Evolutionary conservation across 2,888 invertebrate species (phyloP).

Genomic region (Pimpla rufipes): DNA sequence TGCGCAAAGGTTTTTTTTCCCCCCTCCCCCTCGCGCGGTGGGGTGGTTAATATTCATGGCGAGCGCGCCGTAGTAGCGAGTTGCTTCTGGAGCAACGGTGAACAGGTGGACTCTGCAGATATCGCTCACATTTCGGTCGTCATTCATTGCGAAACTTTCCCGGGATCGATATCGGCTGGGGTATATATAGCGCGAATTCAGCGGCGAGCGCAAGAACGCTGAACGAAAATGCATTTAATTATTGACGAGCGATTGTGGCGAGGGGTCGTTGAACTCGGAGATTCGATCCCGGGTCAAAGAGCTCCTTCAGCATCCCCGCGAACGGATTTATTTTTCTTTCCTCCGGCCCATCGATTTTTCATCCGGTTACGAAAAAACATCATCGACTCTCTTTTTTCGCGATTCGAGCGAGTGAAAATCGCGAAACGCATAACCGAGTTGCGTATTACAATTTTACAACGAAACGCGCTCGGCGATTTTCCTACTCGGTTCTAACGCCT

Average conservation of each 20-base stretch:
- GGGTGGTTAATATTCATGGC: conserved; percentile 30
- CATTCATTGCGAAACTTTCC: conserved; percentile 34
- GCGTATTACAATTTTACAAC: too few relatives aligned
- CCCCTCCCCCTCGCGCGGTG: neutral
- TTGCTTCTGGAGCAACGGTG: neutral
- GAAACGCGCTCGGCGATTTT: too few relatives aligned
- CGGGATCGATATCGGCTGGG: neutral
- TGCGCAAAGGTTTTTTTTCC: conserved; percentile 7
- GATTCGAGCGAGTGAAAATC: too few relatives aligned
- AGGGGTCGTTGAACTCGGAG: conserved; percentile 10
- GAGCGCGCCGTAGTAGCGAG: neutral
- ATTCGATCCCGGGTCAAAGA: neutral
- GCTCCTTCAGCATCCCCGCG: neutral
- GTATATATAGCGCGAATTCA: neutral
- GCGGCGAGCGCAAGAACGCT: neutral
- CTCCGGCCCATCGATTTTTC: too few relatives aligned
- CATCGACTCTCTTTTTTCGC: too few relatives aligned
- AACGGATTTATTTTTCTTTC: neutral
- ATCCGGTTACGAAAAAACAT: too few relatives aligned
- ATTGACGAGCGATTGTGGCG: neutral
- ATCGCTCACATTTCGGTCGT: conserved; percentile 20
- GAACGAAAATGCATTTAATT: conserved; percentile 17
- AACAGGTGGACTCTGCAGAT: conserved; percentile 34
- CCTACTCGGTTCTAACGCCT: too few relatives aligned
- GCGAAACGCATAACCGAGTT: too few relatives aligned